phyloP scores from a whole-genome alignment of 2,797 vertebrate genomes.

The Siniperca undulata region DNA sequence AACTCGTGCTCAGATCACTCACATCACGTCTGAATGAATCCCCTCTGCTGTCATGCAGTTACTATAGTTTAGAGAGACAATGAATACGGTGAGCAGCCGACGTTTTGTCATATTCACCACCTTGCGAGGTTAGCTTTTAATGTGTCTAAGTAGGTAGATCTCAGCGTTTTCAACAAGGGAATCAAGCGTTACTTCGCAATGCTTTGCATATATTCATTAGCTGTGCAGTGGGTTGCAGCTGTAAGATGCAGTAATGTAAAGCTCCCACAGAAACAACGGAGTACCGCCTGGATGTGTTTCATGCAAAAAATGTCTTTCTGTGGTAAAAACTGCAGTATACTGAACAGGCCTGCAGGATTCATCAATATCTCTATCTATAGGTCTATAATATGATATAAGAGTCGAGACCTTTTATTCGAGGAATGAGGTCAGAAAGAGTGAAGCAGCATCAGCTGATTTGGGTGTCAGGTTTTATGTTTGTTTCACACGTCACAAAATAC shows the following conservation, averaged over 20 bases:
- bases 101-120: slow-evolving; percentile 55
- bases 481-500: background rate
- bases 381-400: slow-evolving; percentile 18
- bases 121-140: slow-evolving; percentile 57
- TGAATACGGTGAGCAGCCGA: slow-evolving; percentile 48
- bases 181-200: slow-evolving; percentile 25
- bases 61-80: slow-evolving; percentile 18
- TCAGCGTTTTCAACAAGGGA: slow-evolving; percentile 27
- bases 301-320: slow-evolving; percentile 15
- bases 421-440: slow-evolving; percentile 1
- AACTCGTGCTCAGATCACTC: slow-evolving; percentile 51
- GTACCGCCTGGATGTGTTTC: slow-evolving; percentile 22
- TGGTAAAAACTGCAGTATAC: slow-evolving; percentile 14
- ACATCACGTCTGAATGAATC: slow-evolving; percentile 21
- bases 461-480: background rate
- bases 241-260: slow-evolving; percentile 41
- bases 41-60: slow-evolving; percentile 29
- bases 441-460: background rate
- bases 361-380: slow-evolving; percentile 51
- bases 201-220: slow-evolving; percentile 55
- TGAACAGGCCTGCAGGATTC: background rate
- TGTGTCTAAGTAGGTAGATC: slow-evolving; percentile 61
- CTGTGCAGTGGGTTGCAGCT: slow-evolving; percentile 26
- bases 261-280: slow-evolving; percentile 32
- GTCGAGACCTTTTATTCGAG: slow-evolving; percentile 4